Evolutionary conservation across 2,797 vertebrate genomes (phyloP).

Genomic region (Garrulus glandarius): DNA sequence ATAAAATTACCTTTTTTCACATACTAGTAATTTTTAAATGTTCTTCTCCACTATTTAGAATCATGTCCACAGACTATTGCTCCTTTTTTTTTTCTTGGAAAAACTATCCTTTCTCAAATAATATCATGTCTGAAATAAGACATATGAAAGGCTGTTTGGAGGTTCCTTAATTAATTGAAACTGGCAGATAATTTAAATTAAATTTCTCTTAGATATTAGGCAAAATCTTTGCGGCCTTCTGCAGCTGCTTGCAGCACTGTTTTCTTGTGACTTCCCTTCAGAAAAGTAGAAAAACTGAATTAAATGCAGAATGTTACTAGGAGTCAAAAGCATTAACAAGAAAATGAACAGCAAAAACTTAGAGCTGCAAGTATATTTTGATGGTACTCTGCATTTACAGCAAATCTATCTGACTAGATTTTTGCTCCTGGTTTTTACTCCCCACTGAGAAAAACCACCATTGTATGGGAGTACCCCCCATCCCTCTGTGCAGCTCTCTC

Average conservation of each 20-base stretch:
- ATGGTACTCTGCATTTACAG: neutral
- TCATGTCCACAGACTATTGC: neutral
- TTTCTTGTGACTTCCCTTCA: neutral
- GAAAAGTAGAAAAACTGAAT: neutral
- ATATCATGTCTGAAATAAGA: neutral
- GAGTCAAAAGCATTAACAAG: neutral
- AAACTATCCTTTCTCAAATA: neutral
- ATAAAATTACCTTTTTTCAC: neutral
- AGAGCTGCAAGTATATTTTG: conserved; percentile 18
- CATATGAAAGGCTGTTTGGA: neutral
- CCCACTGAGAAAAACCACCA: neutral
- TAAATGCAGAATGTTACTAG: neutral
- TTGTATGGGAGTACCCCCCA: fast-evolving
- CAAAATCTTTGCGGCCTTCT: neutral
- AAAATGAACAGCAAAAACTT: conserved; percentile 8
- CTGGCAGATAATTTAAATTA: neutral
- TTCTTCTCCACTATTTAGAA: neutral
- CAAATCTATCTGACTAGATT: neutral
- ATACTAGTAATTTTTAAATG: neutral
- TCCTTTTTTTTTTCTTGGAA: neutral
- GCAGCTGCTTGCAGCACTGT: neutral
- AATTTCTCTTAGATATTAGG: conserved; percentile 20
- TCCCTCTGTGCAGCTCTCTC: neutral
- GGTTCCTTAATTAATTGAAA: conserved; percentile 34
- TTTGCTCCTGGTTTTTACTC: neutral